Base-by-base conservation (phyloP, 2,888 invertebrate genomes). In the Scaptomyza reducta region DNA sequence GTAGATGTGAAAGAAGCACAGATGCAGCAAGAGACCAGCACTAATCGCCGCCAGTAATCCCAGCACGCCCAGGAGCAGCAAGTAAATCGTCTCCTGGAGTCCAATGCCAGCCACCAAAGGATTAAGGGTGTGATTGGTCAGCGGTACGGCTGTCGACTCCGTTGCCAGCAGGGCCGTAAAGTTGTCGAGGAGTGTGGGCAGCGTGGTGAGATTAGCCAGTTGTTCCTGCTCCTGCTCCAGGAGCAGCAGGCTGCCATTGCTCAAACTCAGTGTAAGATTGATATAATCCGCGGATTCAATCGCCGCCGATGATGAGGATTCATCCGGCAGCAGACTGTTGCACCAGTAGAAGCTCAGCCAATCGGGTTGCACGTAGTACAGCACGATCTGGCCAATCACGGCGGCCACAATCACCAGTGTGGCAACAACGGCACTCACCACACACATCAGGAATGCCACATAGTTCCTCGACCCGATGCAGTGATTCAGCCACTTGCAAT, bases 401-500 rank as follows among this genome's bases (percentile, higher is more conserved):
- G 96, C 92, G 44, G 93, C 93, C 75, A 95, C 93, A 55, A 97
- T 95, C 74, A 95, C 93, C 63, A 95, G 89, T 14, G 96, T 94
- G 73, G 96, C 95, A 62, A 95, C 92, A 70, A 96, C 94, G 22
- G 97, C 97, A 54, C 96, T 95, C 62, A 94, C 93, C 58, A 97
- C 95, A 89, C 96, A 96, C 90, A 95, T 94, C 77, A 97, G 93
- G 91, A 97, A 97, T 29, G 95, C 94, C 44, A 93, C 94, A 93
- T 98, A 99, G 92, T 98, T 99, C 79, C 97, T 93, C 45, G 94
- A 94, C 9, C 99, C 99, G 69, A 99, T 95, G 93, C 99, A 99
- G 92, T 98, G 98, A 93, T 99, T 99, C 79, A 99, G 93, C 99
- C 99, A 99, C 93, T 98, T 98, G 93, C 99, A 99, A 92, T 99